Evolutionary conservation across 2,113 vertebrate genomes (phyloP).

Genomic region (Trachemys scripta): DNA sequence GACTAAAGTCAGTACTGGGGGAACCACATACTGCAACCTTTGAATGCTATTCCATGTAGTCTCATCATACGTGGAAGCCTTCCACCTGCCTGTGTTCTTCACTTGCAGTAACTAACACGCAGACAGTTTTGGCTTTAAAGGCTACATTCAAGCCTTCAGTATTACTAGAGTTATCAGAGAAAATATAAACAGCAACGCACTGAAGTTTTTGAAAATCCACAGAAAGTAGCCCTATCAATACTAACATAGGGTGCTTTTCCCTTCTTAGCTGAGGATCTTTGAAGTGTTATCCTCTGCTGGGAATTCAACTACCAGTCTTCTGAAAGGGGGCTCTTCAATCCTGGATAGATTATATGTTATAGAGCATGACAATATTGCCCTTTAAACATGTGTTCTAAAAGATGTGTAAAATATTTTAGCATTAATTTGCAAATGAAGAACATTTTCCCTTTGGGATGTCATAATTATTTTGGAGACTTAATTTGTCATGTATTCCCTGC

Average conservation of each 20-base stretch:
- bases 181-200: background rate
- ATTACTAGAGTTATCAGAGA: background rate
- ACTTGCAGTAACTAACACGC: accelerated
- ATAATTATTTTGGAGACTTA: constrained; percentile 70
- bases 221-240: background rate
- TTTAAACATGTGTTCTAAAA: constrained; percentile 44
- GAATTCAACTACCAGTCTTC: background rate
- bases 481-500: constrained; percentile 48
- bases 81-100: background rate
- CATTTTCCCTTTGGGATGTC: constrained; percentile 33
- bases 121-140: accelerated
- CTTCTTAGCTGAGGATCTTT: background rate
- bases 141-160: accelerated
- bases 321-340: background rate
- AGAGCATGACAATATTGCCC: background rate
- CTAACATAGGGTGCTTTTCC: background rate
- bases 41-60: background rate
- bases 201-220: background rate
- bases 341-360: background rate
- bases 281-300: background rate
- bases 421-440: constrained; percentile 41
- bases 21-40: background rate
- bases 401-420: constrained; percentile 1
- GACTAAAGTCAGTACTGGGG: background rate
- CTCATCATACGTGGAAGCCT: background rate